These are phyloP conservation scores for Oreotrochilus melanogaster DNA, from an alignment of 2,113 vertebrate genomes.

Conservation along the genomic window DNA sequence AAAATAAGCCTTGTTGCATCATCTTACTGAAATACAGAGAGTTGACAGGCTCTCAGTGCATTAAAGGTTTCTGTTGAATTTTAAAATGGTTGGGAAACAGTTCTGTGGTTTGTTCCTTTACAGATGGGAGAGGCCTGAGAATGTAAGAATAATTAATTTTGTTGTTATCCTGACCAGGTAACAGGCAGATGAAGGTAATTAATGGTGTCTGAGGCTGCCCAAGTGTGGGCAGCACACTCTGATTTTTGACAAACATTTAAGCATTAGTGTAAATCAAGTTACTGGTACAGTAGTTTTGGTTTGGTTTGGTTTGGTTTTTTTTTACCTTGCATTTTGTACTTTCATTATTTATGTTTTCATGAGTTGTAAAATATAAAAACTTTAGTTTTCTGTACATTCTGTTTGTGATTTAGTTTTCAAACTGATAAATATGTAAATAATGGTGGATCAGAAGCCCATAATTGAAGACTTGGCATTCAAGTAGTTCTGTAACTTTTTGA, in stretches of 20 bases:
- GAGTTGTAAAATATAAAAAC: conserved; percentile 71
- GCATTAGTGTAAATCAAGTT: conserved; percentile 45
- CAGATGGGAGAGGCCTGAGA: neutral
- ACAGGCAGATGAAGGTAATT: neutral
- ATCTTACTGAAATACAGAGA: neutral
- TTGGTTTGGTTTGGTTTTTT: neutral
- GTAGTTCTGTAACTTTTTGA: neutral
- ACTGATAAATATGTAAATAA: conserved; percentile 71
- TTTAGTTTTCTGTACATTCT: conserved; percentile 65
- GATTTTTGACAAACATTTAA: neutral
- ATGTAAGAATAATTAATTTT: neutral
- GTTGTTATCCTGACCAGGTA: neutral
- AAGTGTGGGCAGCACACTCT: neutral
- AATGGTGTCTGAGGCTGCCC: neutral
- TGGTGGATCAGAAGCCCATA: conserved; percentile 25
- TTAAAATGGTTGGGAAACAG: neutral
- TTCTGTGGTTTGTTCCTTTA: neutral
- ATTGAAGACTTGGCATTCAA: conserved; percentile 50
- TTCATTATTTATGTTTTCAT: conserved; percentile 63
- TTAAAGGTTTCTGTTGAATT: neutral
- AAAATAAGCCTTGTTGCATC: conserved; percentile 41
- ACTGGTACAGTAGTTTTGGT: neutral
- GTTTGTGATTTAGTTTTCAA: conserved; percentile 52
- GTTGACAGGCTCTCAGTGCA: neutral
- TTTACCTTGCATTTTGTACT: neutral